Conservation (phyloP, 2,113 vertebrate genomes). For the Rhineura floridana region DNA sequence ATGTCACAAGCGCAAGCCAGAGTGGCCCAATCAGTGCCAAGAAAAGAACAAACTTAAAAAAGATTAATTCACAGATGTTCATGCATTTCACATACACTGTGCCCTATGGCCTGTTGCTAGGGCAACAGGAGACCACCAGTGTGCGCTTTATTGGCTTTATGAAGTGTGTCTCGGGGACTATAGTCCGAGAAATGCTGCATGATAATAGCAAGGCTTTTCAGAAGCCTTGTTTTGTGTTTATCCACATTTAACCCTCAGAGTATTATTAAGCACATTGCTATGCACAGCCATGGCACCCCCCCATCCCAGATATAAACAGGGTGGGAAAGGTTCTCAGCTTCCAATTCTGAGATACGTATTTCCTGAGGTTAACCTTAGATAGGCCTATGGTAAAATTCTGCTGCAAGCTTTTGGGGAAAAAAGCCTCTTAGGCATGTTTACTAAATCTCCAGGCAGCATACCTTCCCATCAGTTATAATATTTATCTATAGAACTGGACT, state of each 20-base stretch:
- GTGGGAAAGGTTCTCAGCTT: not conserved
- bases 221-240: constrained; percentile 79
- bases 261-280: constrained; percentile 67
- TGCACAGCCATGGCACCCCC: constrained; percentile 23
- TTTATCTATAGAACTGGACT: not conserved
- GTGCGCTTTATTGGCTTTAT: constrained; percentile 89
- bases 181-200: constrained; percentile 79
- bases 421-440: not conserved
- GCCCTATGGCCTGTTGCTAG: constrained; percentile 91
- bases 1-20: constrained; percentile 74
- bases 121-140: constrained; percentile 92
- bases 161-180: constrained; percentile 83
- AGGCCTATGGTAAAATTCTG: constrained; percentile 3
- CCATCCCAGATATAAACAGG: not conserved
- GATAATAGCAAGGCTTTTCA: constrained; percentile 76
- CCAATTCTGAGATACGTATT: constrained; percentile 18
- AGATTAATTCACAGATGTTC: constrained; percentile 86
- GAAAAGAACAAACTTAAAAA: constrained; percentile 81
- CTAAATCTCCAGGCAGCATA: rapidly evolving
- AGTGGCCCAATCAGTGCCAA: constrained; percentile 69
- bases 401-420: not conserved
- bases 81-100: constrained; percentile 87
- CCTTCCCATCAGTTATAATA: not conserved
- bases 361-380: constrained; percentile 14
- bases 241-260: constrained; percentile 78